Conservation (phyloP, 2,113 vertebrate genomes). For the Micromys minutus region DNA sequence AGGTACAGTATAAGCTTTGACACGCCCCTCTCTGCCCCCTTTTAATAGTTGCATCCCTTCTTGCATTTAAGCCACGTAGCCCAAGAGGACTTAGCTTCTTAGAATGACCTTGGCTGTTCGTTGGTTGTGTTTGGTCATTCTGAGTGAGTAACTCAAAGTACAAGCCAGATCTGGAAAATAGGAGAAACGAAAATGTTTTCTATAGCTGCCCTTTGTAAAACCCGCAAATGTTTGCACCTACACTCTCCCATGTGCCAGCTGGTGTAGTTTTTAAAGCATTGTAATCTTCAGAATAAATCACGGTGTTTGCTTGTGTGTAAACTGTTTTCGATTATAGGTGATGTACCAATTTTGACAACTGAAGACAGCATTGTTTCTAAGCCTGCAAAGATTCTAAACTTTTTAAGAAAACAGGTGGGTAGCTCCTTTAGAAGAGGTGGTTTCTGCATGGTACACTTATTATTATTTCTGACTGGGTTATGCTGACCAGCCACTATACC, state of each 20-base stretch:
- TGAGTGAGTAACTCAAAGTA: conserved; percentile 39
- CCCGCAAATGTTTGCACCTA: neutral
- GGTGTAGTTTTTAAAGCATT: conserved; percentile 12
- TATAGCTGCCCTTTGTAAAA: conserved; percentile 1
- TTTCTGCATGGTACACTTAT: neutral
- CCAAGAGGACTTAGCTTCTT: neutral
- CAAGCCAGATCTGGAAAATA: conserved; percentile 55
- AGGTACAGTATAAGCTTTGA: conserved; percentile 86
- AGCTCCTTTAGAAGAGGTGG: conserved; percentile 43
- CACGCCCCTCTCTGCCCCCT: neutral
- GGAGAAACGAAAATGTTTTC: conserved; percentile 25
- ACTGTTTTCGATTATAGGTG: conserved; percentile 81
- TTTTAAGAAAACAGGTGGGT: conserved; percentile 93
- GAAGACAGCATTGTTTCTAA: conserved; percentile 89
- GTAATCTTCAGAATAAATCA: neutral
- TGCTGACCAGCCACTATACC: neutral
- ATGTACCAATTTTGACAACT: conserved; percentile 90
- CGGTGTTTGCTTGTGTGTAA: conserved; percentile 25
- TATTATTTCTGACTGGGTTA: neutral
- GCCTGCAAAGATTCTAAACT: conserved; percentile 94
- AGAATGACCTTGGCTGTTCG: conserved; percentile 29
- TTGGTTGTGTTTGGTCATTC: conserved; percentile 30
- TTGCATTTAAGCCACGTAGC: neutral
- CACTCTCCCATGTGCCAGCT: neutral
- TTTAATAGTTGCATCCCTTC: rapidly evolving